phyloP scores from a whole-genome alignment of 2,888 invertebrate genomes.

The Heliconius charithonia region DNA sequence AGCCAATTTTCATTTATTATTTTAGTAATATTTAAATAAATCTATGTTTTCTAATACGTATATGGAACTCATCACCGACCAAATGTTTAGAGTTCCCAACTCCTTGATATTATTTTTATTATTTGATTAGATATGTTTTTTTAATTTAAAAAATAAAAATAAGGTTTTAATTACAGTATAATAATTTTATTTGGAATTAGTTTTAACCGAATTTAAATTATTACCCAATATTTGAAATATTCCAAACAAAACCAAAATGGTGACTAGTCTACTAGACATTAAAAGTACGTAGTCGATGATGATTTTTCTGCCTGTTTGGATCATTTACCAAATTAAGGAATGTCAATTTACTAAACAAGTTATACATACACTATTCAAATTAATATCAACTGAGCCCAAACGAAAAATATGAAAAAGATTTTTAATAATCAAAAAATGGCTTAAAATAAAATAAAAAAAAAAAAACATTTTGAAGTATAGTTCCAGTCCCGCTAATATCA shows the following conservation, averaged over 20 bases:
- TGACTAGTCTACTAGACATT: background rate
- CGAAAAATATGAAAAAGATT: too few species aligned
- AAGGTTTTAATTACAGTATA: background rate
- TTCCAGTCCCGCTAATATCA: background rate
- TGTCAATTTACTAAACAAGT: conserved; percentile 10
- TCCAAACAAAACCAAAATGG: background rate
- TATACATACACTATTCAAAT: background rate
- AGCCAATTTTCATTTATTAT: background rate
- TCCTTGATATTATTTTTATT: too few species aligned
- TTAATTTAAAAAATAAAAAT: too few species aligned
- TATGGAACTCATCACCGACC: background rate
- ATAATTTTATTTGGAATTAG: background rate
- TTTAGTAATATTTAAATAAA: conserved; percentile 3
- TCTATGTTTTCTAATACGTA: background rate
- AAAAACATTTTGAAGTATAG: background rate
- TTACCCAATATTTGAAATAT: background rate
- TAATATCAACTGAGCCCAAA: background rate
- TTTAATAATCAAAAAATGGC: too few species aligned
- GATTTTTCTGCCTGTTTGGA: background rate
- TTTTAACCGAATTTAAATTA: background rate
- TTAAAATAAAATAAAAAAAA: too few species aligned
- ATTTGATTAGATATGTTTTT: too few species aligned
- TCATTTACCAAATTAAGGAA: conserved; percentile 1
- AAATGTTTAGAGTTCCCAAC: background rate
- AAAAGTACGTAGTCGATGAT: background rate